Percentiles rank a stretch among this genome's conserved stretches.
phyloP scores from a whole-genome alignment of 2,113 vertebrate genomes.

The Ovibos moschatus region DNA sequence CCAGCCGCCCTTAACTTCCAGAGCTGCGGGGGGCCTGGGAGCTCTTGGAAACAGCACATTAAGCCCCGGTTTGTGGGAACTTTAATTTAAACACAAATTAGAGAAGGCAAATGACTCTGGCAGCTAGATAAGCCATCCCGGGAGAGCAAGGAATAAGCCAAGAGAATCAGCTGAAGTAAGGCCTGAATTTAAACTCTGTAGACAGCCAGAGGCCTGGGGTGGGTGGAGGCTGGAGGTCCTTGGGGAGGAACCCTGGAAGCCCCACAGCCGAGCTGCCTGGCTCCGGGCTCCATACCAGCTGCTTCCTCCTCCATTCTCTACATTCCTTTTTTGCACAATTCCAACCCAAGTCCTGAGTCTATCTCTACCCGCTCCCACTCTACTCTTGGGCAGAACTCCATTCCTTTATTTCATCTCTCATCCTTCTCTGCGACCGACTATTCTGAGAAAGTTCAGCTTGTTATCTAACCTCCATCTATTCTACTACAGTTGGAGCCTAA shows the following conservation, averaged over 20 bases:
- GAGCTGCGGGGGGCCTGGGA: background rate
- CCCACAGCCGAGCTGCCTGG: background rate
- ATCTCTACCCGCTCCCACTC: background rate
- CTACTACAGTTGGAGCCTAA: background rate
- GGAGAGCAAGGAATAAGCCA: slow-evolving; percentile 57
- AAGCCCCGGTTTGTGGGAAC: slow-evolving; percentile 62
- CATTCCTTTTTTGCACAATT: background rate
- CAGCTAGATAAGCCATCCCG: slow-evolving; percentile 52
- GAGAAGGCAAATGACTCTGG: slow-evolving; percentile 67
- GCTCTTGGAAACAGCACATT: slow-evolving; percentile 57
- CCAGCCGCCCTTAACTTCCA: background rate
- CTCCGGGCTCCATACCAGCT: background rate
- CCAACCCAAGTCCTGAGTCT: background rate
- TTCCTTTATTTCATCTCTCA: background rate
- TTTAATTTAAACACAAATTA: slow-evolving; percentile 74
- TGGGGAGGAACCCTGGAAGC: background rate
- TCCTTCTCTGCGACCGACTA: background rate
- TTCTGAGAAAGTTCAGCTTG: slow-evolving; percentile 17
- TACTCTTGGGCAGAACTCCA: background rate
- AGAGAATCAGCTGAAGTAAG: slow-evolving; percentile 33
- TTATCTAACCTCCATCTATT: background rate
- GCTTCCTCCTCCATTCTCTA: background rate
- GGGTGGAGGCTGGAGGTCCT: background rate
- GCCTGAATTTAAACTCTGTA: slow-evolving; percentile 6
- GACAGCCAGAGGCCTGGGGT: background rate